Evolutionary conservation across 2,888 invertebrate species (phyloP).

Genomic region (Therioaphis trifolii): DNA sequence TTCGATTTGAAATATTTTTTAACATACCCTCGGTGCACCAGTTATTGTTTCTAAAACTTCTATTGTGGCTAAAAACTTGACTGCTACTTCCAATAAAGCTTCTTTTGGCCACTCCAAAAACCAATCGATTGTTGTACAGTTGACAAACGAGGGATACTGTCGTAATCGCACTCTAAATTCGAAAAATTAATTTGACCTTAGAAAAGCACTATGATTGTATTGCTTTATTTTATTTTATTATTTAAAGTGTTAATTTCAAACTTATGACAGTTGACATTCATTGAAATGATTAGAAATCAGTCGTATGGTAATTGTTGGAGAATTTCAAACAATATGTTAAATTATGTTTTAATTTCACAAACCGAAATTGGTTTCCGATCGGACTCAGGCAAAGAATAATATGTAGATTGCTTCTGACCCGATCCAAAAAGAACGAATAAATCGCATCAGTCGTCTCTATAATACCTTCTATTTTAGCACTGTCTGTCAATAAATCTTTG

Average conservation of each 20-base stretch:
- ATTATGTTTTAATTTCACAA: no score
- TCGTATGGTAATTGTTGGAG: no score
- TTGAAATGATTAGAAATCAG: no score
- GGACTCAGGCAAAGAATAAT: constrained; percentile 89
- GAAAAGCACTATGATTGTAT: background rate
- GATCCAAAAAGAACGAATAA: constrained; percentile 81
- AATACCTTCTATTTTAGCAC: constrained; percentile 73
- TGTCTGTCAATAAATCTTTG: constrained; percentile 73
- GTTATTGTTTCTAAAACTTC: constrained; percentile 79
- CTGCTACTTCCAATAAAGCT: constrained; percentile 89
- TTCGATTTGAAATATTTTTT: background rate
- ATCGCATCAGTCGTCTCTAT: constrained; percentile 77
- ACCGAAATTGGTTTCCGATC: constrained; percentile 72
- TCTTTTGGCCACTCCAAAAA: constrained; percentile 89
- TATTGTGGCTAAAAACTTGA: constrained; percentile 81
- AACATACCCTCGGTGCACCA: constrained; percentile 72
- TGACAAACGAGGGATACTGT: constrained; percentile 88
- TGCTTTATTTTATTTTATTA: no score
- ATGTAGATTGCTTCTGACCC: constrained; percentile 81
- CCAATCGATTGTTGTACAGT: constrained; percentile 91
- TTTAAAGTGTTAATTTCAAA: no score
- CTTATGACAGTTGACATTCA: no score
- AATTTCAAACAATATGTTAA: no score
- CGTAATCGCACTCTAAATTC: constrained; percentile 77
- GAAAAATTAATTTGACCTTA: background rate